A percentile compares a stretch with the other conserved stretches of the same genome.
phyloP scores from a whole-genome alignment of 2,113 vertebrate species.

The Poicephalus meyeri region DNA sequence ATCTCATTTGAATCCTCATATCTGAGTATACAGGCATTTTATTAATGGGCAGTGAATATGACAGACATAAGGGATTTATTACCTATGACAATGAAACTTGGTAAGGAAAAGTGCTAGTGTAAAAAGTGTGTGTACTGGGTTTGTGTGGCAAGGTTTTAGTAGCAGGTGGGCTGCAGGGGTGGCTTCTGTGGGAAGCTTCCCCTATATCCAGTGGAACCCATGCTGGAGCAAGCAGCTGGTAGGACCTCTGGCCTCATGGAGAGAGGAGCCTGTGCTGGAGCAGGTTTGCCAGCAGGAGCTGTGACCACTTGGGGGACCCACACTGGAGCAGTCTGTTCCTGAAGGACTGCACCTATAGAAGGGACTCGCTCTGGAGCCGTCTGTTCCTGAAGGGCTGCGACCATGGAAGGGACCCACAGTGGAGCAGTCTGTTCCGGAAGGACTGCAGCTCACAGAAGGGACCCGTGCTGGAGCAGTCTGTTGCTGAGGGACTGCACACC shows the following conservation, averaged over 20 bases:
- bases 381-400: too few relatives aligned
- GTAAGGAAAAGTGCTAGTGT: not conserved
- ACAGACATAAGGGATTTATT: not conserved
- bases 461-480: not conserved
- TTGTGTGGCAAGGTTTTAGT: not conserved
- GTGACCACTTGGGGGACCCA: not conserved
- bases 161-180: not conserved
- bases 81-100: not conserved
- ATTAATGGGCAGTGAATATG: not conserved
- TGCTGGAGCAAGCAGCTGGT: not conserved
- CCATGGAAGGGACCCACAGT: too few relatives aligned
- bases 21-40: not conserved
- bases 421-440: too few relatives aligned
- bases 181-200: not conserved
- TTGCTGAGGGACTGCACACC: not conserved
- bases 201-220: not conserved
- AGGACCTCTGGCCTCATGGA: not conserved
- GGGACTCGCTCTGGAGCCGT: not conserved
- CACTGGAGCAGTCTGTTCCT: not conserved
- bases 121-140: not conserved
- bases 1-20: not conserved
- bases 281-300: not conserved
- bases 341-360: not conserved
- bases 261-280: not conserved
- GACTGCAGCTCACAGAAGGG: not conserved